Conservation (phyloP, 2,888 invertebrate species). For the Aporophyla nigra region DNA sequence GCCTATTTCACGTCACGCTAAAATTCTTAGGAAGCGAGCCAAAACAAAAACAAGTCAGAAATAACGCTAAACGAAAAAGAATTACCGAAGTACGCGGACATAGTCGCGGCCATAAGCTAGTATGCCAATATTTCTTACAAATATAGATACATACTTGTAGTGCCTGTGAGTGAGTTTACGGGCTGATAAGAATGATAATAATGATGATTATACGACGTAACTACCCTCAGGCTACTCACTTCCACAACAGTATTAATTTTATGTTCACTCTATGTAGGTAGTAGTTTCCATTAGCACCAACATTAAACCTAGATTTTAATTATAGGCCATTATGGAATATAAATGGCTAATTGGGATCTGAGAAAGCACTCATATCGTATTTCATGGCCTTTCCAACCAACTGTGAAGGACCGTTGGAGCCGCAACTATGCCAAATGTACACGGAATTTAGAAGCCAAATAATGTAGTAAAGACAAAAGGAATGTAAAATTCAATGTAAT, state of each 20-base stretch:
- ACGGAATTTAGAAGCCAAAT: conserved; percentile 26
- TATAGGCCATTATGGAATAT: conserved; percentile 49
- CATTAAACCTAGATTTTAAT: conserved; percentile 41
- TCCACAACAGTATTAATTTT: conserved; percentile 43
- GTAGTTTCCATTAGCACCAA: conserved; percentile 23
- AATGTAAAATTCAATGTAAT: conserved; percentile 14
- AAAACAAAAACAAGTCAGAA: too few relatives aligned
- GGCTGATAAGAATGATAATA: conserved; percentile 23
- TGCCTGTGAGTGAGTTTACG: conserved; percentile 1
- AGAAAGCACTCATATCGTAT: conserved; percentile 60
- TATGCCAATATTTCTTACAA: background rate
- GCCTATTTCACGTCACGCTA: too few relatives aligned
- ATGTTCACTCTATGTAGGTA: conserved; percentile 10
- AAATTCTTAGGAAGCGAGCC: too few relatives aligned
- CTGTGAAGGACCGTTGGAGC: conserved; percentile 41
- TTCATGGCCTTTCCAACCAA: conserved; percentile 51
- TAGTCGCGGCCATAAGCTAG: too few relatives aligned
- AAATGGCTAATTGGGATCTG: conserved; percentile 53
- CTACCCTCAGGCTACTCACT: conserved; percentile 9
- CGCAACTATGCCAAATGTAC: conserved; percentile 47
- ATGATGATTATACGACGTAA: conserved; percentile 17
- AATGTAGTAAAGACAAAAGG: conserved; percentile 38
- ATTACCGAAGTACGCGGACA: too few relatives aligned
- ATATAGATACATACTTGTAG: background rate
- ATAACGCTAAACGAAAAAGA: too few relatives aligned